Conservation (phyloP, 2,888 invertebrate genomes). For the Erebia epiphron region DNA sequence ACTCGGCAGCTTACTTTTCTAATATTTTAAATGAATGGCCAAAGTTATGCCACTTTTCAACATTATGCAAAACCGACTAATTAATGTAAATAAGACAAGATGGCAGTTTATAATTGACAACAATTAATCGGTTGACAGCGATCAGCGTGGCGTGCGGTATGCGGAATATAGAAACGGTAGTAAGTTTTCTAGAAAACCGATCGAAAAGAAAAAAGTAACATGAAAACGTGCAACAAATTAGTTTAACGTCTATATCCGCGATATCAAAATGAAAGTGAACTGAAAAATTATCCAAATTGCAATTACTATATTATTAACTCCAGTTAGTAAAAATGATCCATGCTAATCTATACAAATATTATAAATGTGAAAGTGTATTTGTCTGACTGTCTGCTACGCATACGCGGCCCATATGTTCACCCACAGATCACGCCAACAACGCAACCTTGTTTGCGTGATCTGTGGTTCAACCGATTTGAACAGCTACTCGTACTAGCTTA, state of each 20-base stretch:
- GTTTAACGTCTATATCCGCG: not conserved
- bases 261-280: not conserved
- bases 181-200: not conserved
- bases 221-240: slow-evolving; percentile 8
- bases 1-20: not conserved
- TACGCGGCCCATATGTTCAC: no score
- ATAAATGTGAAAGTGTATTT: no score
- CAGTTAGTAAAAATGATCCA: no score
- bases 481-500: no score
- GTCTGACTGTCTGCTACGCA: no score
- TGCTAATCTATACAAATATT: no score
- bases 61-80: not conserved
- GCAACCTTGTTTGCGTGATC: no score
- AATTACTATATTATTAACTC: not conserved
- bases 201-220: slow-evolving; percentile 9
- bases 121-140: slow-evolving; percentile 5
- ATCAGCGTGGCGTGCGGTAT: not conserved
- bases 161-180: slow-evolving; percentile 3
- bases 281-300: not conserved
- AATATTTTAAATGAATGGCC: not conserved
- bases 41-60: not conserved
- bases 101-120: not conserved
- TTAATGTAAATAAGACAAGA: not conserved
- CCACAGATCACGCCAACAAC: no score
- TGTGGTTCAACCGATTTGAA: no score